phyloP scores from a whole-genome alignment of 23 tunicate genomes.

The Corella eumyota region DNA sequence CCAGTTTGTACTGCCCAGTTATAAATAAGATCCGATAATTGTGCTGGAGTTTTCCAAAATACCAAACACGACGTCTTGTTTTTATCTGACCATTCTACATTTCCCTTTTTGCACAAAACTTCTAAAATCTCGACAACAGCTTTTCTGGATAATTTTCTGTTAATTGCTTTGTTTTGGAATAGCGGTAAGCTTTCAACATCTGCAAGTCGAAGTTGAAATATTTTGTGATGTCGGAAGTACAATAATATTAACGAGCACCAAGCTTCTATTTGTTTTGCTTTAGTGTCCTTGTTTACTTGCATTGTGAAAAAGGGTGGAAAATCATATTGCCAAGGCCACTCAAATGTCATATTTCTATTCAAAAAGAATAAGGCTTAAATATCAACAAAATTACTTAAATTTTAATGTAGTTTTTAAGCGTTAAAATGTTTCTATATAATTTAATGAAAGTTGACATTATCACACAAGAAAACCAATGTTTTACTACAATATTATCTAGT shows the following conservation, averaged over 20 bases:
- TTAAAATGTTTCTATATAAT: too few species aligned
- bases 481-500: too few species aligned
- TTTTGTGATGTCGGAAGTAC: constrained; percentile 50
- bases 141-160: constrained; percentile 37
- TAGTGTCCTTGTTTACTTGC: constrained; percentile 78
- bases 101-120: constrained; percentile 47
- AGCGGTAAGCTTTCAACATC: constrained; percentile 39
- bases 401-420: too few species aligned
- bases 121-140: constrained; percentile 53
- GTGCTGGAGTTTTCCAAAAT: constrained; percentile 65
- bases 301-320: constrained; percentile 93
- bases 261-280: constrained; percentile 71
- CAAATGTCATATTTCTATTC: too few species aligned
- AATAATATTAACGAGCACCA: constrained; percentile 64
- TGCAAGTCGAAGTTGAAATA: constrained; percentile 30
- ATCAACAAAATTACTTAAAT: too few species aligned
- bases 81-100: constrained; percentile 75
- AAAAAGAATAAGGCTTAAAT: too few species aligned
- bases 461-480: too few species aligned
- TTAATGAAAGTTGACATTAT: too few species aligned
- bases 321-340: constrained; percentile 95
- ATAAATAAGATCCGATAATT: constrained; percentile 73
- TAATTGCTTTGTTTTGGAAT: constrained; percentile 62
- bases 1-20: constrained; percentile 67
- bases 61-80: constrained; percentile 54